Base-by-base conservation (phyloP, 2,888 invertebrate species). In the Heteropelma amictum region DNA sequence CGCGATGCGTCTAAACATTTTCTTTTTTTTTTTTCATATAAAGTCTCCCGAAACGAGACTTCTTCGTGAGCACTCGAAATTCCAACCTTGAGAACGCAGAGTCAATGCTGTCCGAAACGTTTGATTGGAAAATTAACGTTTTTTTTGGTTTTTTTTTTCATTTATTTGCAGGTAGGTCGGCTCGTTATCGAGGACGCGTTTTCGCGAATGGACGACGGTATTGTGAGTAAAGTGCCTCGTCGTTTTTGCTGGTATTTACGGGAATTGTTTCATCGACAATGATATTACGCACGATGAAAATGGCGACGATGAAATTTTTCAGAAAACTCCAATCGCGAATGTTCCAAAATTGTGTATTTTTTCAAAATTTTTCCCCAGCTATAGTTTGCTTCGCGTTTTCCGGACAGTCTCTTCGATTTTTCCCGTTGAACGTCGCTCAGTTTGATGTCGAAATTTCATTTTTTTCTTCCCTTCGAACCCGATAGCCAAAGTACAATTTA, bases 201-300 rank as follows among this genome's bases (percentile, higher is more conserved):
- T 56, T 51, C 26, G 12, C 17, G 60, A 51, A 60, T 60, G 53
- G 35, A 65, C 35, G 35, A 26, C 38, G 12, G 21, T 26, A 21
- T 17, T 35, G 65, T 38, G 60, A 68, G 45, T 19, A 58, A 71
- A 71, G 38, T 63, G 38, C 63, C 54, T 56, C 56, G 28, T 56
- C 71, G 17, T 33, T 10, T 33, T 33, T 3, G n/a, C n/a, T n/a
- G n/a, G n/a, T n/a, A n/a, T n/a, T n/a, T n/a, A n/a, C n/a, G n/a
- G n/a, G 7, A 30, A 8, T 30, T 30, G 6, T 3, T 30, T 30
- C 2, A 8, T 30, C 30, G 8, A 8, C 6, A 30, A 30, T 30
- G 17, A 40, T 10, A 14, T 40, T 45, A 17, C 0, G 17, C 12
- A 14, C 7, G 7, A 42, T 14, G 2, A 45, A 21, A 45, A 45